Evolutionary conservation across 2,797 vertebrate species (phyloP).

Genomic region (Crocodylus rhombifer): DNA sequence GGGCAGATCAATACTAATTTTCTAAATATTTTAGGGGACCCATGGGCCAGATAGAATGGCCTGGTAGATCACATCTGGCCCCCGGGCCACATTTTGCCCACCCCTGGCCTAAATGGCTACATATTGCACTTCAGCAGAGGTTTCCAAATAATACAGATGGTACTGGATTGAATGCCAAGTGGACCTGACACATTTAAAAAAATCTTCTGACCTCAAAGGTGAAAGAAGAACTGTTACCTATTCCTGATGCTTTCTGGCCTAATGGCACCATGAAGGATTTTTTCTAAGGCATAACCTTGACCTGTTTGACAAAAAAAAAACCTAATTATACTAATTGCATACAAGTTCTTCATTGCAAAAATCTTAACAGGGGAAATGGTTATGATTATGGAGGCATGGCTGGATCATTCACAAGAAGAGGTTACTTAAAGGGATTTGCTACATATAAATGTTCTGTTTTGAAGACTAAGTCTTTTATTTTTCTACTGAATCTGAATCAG

Average conservation of each 20-base stretch:
- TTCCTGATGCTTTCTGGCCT: background rate
- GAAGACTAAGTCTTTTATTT: background rate
- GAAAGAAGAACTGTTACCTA: background rate
- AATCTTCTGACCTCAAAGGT: background rate
- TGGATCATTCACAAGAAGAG: background rate
- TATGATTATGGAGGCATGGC: background rate
- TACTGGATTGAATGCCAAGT: background rate
- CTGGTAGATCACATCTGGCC: too few species aligned
- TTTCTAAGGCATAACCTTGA: background rate
- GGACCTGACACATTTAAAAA: background rate
- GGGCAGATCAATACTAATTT: too few species aligned
- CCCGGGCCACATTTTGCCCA: too few species aligned
- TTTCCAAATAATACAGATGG: background rate
- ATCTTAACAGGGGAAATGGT: background rate
- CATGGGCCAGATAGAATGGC: too few species aligned
- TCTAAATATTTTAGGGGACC: too few species aligned
- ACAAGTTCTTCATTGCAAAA: background rate
- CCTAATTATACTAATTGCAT: too few species aligned
- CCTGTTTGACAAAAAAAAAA: background rate
- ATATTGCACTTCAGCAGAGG: background rate
- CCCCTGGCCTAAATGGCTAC: conserved; percentile 32
- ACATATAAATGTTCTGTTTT: background rate
- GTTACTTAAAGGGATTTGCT: background rate
- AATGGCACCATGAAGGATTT: background rate
- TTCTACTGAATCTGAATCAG: background rate